Evolutionary conservation across 2,888 invertebrate species (phyloP).

Genomic region (Monochamus alternatus): DNA sequence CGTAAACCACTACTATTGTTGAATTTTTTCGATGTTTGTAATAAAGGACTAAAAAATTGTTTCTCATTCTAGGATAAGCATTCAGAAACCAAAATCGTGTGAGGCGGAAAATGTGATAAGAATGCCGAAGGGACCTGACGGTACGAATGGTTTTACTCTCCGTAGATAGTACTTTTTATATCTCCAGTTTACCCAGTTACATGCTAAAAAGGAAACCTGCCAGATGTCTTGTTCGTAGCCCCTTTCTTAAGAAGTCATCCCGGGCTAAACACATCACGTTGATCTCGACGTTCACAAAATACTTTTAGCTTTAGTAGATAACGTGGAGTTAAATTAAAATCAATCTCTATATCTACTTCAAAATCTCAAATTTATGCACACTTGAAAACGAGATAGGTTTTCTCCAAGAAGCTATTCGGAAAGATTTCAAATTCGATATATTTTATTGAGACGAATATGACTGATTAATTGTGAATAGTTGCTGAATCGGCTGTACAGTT

Average conservation of each 20-base stretch:
- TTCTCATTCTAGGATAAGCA: conserved; percentile 63
- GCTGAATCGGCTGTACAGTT: not conserved
- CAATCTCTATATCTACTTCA: not conserved
- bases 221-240: conserved; percentile 12
- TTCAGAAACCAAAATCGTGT: conserved; percentile 62
- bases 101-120: conserved; percentile 75
- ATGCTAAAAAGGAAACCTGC: conserved; percentile 7
- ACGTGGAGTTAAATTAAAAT: not conserved
- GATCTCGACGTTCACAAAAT: conserved; percentile 21
- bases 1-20: too few species aligned
- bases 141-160: conserved; percentile 80
- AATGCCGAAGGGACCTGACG: conserved; percentile 86
- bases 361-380: not conserved
- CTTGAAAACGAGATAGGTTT: not conserved
- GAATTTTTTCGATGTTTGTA: too few species aligned
- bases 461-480: not conserved
- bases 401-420: not conserved
- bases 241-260: not conserved
- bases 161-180: conserved; percentile 75
- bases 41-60: not conserved
- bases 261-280: not conserved
- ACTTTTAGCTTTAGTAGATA: not conserved
- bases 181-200: not conserved
- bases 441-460: too few species aligned
- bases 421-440: not conserved